Evolutionary conservation across 2,797 vertebrate species (phyloP).

Genomic region (Tragelaphus eurycerus): DNA sequence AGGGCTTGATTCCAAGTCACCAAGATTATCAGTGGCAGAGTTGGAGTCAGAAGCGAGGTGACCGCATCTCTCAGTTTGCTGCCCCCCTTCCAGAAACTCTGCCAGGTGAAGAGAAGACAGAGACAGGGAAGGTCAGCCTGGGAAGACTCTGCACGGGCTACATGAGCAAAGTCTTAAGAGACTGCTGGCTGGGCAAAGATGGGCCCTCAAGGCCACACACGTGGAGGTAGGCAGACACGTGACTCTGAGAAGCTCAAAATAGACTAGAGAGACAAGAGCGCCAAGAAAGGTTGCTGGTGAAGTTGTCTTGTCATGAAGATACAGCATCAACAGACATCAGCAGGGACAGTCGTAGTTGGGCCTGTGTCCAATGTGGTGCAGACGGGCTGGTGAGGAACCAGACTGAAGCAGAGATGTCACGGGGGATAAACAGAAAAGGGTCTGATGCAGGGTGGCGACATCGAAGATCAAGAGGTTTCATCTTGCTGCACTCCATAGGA

Average conservation of each 20-base stretch:
- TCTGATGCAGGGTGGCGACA: too few relatives aligned
- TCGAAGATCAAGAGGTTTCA: neutral
- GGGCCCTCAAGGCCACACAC: too few relatives aligned
- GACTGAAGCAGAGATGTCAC: neutral
- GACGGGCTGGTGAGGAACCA: neutral
- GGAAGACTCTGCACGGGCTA: neutral
- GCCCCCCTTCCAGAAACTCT: too few relatives aligned
- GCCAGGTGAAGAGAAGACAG: neutral
- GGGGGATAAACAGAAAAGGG: neutral
- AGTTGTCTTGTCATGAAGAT: neutral
- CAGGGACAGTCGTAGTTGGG: neutral
- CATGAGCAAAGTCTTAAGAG: neutral
- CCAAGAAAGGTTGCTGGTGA: neutral
- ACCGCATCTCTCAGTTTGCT: neutral
- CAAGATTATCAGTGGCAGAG: neutral
- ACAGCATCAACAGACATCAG: neutral
- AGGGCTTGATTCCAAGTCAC: neutral
- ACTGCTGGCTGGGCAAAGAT: neutral
- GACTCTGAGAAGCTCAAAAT: neutral
- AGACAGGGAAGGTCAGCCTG: accelerated
- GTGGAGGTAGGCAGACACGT: neutral
- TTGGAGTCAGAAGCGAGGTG: neutral
- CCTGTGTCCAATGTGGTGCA: neutral
- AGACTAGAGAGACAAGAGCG: neutral
- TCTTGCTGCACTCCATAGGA: neutral